A percentile compares a stretch with the other conserved stretches of the same genome.
Evolutionary conservation across 2,113 vertebrate genomes (phyloP).

Genomic region (Aegypius monachus): DNA sequence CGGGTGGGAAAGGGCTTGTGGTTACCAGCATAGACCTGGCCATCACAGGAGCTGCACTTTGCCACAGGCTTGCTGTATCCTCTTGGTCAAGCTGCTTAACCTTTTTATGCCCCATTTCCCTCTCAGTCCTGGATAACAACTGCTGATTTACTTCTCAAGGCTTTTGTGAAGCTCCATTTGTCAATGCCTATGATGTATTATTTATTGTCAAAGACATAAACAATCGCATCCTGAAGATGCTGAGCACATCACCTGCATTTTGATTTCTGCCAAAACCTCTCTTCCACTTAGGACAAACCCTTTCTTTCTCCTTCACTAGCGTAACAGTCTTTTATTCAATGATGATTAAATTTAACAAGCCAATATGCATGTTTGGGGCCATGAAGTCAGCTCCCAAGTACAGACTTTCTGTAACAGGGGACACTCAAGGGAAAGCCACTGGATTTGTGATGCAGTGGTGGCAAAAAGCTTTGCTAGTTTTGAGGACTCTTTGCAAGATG

Average conservation of each 20-base stretch:
- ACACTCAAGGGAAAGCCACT: background rate
- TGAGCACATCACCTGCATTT: conserved; percentile 37
- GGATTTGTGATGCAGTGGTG: background rate
- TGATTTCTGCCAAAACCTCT: conserved; percentile 46
- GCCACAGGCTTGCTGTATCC: background rate
- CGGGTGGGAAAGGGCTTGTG: background rate
- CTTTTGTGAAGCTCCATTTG: conserved; percentile 34
- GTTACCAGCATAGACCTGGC: background rate
- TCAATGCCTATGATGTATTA: conserved; percentile 31
- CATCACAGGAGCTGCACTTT: background rate
- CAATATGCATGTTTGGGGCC: background rate
- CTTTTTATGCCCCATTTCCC: background rate
- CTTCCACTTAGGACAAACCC: background rate
- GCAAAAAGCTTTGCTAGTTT: background rate
- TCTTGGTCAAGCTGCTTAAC: background rate
- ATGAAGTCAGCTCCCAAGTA: background rate
- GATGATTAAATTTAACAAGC: background rate
- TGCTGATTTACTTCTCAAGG: conserved; percentile 39
- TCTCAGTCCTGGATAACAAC: background rate
- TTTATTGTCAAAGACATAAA: conserved; percentile 53
- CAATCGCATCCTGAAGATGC: background rate
- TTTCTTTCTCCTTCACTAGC: background rate
- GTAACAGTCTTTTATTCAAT: background rate
- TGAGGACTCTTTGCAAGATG: background rate
- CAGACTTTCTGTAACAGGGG: background rate